phyloP scores from a whole-genome alignment of 2,113 vertebrate species.

The Muntiacus reevesi region DNA sequence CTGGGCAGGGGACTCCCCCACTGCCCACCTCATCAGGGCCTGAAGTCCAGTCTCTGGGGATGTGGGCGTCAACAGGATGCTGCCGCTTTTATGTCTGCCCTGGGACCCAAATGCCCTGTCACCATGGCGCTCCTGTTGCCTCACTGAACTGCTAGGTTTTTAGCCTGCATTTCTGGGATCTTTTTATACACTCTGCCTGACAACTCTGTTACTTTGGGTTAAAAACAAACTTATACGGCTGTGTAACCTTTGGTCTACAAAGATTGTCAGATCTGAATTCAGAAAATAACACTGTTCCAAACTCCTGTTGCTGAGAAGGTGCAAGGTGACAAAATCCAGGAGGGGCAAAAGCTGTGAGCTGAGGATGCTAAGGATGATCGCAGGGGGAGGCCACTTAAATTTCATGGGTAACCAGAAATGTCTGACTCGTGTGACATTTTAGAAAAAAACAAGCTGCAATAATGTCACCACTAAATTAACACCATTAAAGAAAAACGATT shows the following conservation, averaged over 20 bases:
- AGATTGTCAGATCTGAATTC: conserved; percentile 64
- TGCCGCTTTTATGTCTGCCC: not conserved
- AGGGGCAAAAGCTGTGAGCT: not conserved
- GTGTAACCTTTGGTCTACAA: conserved; percentile 58
- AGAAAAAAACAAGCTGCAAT: conserved; percentile 45
- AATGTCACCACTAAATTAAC: conserved; percentile 28
- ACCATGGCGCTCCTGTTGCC: accelerated
- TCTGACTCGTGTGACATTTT: not conserved
- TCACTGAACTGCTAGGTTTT: not conserved
- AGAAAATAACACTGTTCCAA: conserved; percentile 57
- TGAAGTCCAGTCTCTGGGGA: too few relatives aligned
- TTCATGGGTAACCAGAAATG: not conserved
- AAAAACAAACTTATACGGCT: conserved; percentile 61
- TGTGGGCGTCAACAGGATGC: not conserved
- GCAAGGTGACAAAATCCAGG: conserved; percentile 39
- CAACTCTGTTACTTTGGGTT: conserved; percentile 63
- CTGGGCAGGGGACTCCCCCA: not conserved
- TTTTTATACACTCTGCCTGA: conserved; percentile 16
- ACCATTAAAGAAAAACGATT: not conserved
- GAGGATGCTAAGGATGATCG: not conserved
- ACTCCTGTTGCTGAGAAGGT: conserved; percentile 27
- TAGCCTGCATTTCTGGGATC: conserved; percentile 46
- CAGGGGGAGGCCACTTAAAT: not conserved
- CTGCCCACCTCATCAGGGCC: not conserved
- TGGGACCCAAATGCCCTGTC: not conserved